Evolutionary conservation across 2,888 invertebrate species (phyloP).

Genomic region (Drosophila monieri): DNA sequence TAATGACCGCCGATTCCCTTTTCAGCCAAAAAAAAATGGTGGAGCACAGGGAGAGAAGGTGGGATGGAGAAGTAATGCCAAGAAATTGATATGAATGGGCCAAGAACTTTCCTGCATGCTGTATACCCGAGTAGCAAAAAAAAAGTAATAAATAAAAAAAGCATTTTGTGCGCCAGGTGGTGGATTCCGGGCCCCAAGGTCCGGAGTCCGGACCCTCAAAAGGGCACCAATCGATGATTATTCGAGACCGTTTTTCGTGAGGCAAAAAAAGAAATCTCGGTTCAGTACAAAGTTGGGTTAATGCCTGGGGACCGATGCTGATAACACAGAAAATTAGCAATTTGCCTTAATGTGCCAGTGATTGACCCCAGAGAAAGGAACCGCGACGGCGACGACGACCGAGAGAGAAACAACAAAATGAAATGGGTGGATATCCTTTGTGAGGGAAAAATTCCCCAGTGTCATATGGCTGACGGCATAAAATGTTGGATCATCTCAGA

Average conservation of each 20-base stretch:
- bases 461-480: constrained; percentile 5
- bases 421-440: not conserved
- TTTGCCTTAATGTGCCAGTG: constrained; percentile 70
- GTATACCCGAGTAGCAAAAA: constrained; percentile 15
- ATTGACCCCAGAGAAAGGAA: constrained; percentile 54
- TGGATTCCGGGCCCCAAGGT: constrained; percentile 3
- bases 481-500: constrained; percentile 1
- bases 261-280: constrained; percentile 60
- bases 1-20: constrained; percentile 39
- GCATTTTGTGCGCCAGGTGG: constrained; percentile 53
- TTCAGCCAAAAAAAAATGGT: constrained; percentile 43
- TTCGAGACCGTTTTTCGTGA: constrained; percentile 42
- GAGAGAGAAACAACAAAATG: constrained; percentile 11
- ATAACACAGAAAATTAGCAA: constrained; percentile 62
- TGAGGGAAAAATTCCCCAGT: constrained; percentile 19
- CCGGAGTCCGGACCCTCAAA: constrained; percentile 26
- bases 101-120: constrained; percentile 68
- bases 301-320: constrained; percentile 49
- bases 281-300: constrained; percentile 69
- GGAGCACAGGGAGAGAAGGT: not conserved
- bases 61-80: constrained; percentile 52
- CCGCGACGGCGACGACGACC: not conserved
- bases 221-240: constrained; percentile 74
- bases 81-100: constrained; percentile 72
- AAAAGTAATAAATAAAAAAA: constrained; percentile 37